Evolutionary conservation across 2,797 vertebrate genomes (phyloP), one percentile per base, ranked within the genome.

Genomic region (Tachyglossus aculeatus): DNA sequence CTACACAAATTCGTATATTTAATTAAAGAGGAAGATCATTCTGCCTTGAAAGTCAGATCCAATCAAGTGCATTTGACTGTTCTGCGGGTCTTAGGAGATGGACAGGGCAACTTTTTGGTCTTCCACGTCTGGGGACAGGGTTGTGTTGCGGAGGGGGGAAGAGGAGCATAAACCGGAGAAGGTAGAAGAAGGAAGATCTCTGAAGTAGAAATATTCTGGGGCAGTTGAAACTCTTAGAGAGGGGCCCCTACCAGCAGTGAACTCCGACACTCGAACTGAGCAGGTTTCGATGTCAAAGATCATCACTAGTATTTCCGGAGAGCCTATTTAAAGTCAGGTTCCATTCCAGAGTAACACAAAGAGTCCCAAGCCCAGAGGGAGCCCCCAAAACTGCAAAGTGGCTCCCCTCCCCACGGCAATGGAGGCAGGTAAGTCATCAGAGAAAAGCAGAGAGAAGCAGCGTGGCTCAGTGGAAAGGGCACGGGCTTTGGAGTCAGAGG

Each of bases 21-120:
- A 68, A 25, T 31, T 50, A 67, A 54, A 51, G 22, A 33, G 33
- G 38, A 22, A 63, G 52, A 39, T 31, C 62, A 36, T 47, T 25
- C 45, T 60, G 21, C 45, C 69, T 78, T 56, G 24, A 62, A 65
- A 77, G 51, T 33, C 27, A 59, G 15, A 14, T 34, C 41, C 1
- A 53, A 43, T n/a, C 37, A 19, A 41, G 29, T 54, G 40, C 2
- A 37, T 25, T n/a, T 54, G 54, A 21, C 31, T 19, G 69, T 38
- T 41, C 29, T 10, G 5, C 24, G 33, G 51, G 43, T 16, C 59
- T 34, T n/a, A 24, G 8, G n/a, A n/a, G 40, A 24, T 6, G 5
- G 9, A 7, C 5, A 4, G n/a, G 59, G 19, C 10, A 24, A 19
- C 45, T 65, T 31, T 9, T 1, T 14, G 15, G 27, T 6, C 12